These are phyloP conservation scores for Microcebus griseorufus DNA, from an alignment of 2,113 vertebrate genomes.

Conservation along the genomic window DNA sequence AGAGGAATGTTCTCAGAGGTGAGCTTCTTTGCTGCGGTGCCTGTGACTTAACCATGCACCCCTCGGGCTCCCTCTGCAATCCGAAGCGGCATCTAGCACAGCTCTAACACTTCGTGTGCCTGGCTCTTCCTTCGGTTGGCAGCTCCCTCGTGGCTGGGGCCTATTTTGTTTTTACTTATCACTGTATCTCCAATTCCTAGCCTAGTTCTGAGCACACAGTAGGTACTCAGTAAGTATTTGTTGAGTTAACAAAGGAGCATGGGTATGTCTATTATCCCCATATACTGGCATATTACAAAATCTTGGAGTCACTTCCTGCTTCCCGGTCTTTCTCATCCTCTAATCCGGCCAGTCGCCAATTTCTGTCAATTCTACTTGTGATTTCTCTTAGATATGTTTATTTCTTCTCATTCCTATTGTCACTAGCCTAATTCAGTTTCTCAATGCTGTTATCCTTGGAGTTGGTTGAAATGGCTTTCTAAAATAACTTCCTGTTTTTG, in stretches of 20 bases:
- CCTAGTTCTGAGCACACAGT: background rate
- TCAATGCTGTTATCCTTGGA: background rate
- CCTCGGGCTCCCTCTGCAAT: background rate
- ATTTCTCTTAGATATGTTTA: background rate
- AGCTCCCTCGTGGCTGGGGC: background rate
- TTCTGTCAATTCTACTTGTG: background rate
- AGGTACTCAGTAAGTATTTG: background rate
- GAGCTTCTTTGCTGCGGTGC: background rate
- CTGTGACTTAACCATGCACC: background rate
- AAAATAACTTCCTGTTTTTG: slow-evolving; percentile 9
- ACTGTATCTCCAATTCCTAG: background rate
- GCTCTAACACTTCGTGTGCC: background rate
- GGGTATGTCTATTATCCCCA: background rate
- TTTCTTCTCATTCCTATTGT: background rate
- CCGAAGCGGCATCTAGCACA: background rate
- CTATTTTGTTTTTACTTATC: background rate
- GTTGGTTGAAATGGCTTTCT: background rate
- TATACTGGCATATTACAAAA: background rate
- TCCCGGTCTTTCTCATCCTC: background rate
- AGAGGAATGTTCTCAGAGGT: background rate
- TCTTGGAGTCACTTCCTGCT: background rate
- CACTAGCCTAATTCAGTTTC: background rate
- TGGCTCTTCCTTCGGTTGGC: background rate
- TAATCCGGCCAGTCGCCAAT: background rate
- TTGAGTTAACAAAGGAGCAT: slow-evolving; percentile 6